Conservation (phyloP, 2,113 vertebrate genomes). For the Maccullochella peelii region DNA sequence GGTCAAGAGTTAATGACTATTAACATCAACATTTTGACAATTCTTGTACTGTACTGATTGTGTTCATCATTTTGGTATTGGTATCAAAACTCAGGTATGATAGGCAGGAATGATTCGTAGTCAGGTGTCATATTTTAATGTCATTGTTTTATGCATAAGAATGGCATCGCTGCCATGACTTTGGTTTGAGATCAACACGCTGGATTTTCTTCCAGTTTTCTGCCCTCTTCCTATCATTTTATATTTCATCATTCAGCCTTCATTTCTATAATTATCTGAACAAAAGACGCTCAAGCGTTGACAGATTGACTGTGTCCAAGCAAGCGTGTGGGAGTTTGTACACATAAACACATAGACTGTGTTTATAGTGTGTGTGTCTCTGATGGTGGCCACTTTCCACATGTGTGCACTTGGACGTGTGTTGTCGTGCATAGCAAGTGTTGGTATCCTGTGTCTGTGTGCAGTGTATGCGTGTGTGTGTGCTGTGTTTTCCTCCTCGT, state of each 20-base stretch:
- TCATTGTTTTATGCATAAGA: neutral
- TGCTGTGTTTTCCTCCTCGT: conserved; percentile 23
- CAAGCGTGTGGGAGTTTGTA: conserved; percentile 45
- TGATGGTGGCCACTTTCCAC: conserved; percentile 11
- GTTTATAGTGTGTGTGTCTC: conserved; percentile 26
- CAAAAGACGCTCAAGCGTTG: conserved; percentile 59
- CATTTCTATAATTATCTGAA: conserved; percentile 67
- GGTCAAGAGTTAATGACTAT: neutral
- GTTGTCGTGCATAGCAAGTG: neutral
- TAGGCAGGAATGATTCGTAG: too few relatives aligned
- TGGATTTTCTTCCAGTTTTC: conserved; percentile 12
- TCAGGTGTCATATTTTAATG: neutral
- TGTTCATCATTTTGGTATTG: neutral
- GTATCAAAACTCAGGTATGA: neutral
- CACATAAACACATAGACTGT: conserved; percentile 33
- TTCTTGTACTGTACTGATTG: neutral
- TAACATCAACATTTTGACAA: neutral
- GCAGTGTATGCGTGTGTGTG: neutral
- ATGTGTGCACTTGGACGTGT: neutral
- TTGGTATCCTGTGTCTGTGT: conserved; percentile 5
- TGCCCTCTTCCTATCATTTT: conserved; percentile 17
- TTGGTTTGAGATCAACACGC: conserved; percentile 12
- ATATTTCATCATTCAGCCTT: conserved; percentile 58
- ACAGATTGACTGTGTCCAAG: conserved; percentile 40
- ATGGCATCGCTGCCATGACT: conserved; percentile 7